Evolutionary conservation across 2,888 invertebrate genomes (phyloP).

Genomic region (Philhelius pedissequus): DNA sequence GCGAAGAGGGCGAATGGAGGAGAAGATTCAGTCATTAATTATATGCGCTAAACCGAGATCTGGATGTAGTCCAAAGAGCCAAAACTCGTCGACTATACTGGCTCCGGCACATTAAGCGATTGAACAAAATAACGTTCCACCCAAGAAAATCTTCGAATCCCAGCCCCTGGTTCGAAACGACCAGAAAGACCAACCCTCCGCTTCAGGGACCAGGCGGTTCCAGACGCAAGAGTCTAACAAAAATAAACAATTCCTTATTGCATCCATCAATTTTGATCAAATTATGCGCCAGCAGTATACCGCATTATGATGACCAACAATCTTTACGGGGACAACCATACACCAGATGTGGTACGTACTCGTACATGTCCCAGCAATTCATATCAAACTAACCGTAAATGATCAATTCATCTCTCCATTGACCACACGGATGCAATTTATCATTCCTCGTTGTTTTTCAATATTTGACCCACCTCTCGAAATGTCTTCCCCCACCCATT

Average conservation of each 20-base stretch:
- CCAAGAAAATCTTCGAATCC: too few species aligned
- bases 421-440: constrained; percentile 61
- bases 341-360: neutral
- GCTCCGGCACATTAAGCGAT: too few species aligned
- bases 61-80: too few species aligned
- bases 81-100: too few species aligned
- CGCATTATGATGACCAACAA: constrained; percentile 36
- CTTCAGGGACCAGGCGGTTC: too few species aligned
- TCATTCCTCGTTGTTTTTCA: constrained; percentile 49
- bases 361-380: constrained; percentile 31
- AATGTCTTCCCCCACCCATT: neutral
- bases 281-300: constrained; percentile 34
- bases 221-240: neutral
- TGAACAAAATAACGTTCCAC: too few species aligned
- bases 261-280: constrained; percentile 9
- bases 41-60: too few species aligned
- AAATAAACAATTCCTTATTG: neutral
- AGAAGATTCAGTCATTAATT: too few species aligned
- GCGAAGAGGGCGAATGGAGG: too few species aligned
- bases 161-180: too few species aligned
- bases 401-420: constrained; percentile 53
- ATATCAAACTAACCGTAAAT: constrained; percentile 57
- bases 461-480: neutral
- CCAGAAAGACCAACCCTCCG: too few species aligned
- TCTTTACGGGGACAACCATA: neutral